Percentiles rank a stretch among this genome's conserved stretches.
Conservation (phyloP, 1,140 invertebrate species). For the Zaprionus nigranus region DNA sequence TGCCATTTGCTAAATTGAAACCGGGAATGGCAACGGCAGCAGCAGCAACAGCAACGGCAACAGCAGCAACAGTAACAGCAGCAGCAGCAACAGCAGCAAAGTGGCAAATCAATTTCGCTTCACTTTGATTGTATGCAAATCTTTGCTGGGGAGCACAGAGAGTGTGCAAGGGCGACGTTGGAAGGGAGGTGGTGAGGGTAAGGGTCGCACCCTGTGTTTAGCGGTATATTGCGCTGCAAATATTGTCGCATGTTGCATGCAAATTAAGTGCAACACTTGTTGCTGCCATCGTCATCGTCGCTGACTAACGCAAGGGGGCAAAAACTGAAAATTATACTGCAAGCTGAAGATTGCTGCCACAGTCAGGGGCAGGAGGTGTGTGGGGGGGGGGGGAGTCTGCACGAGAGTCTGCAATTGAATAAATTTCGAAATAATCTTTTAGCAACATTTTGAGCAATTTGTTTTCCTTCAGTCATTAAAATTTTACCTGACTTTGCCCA, state of each 20-base stretch:
- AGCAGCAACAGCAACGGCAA: neutral
- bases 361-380: neutral
- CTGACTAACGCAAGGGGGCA: conserved; percentile 9
- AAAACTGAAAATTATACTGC: conserved; percentile 21
- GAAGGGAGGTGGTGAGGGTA: neutral
- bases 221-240: conserved; percentile 10
- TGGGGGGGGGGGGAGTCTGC: neutral
- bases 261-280: conserved; percentile 80
- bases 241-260: conserved; percentile 73
- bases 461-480: neutral
- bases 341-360: conserved; percentile 1
- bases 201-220: conserved; percentile 7
- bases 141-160: conserved; percentile 50
- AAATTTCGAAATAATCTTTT: conserved; percentile 8
- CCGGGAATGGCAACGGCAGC: conserved; percentile 19
- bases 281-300: conserved; percentile 34
- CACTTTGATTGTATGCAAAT: conserved; percentile 81
- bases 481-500: too few species aligned
- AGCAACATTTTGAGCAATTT: conserved; percentile 10
- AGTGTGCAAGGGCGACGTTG: too few species aligned
- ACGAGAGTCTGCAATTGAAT: conserved; percentile 6
- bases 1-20: conserved; percentile 79
- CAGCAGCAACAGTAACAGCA: neutral
- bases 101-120: conserved; percentile 77
- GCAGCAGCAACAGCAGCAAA: conserved; percentile 39